Conservation (phyloP, 2,113 vertebrate species). For the Callithrix jacchus region DNA sequence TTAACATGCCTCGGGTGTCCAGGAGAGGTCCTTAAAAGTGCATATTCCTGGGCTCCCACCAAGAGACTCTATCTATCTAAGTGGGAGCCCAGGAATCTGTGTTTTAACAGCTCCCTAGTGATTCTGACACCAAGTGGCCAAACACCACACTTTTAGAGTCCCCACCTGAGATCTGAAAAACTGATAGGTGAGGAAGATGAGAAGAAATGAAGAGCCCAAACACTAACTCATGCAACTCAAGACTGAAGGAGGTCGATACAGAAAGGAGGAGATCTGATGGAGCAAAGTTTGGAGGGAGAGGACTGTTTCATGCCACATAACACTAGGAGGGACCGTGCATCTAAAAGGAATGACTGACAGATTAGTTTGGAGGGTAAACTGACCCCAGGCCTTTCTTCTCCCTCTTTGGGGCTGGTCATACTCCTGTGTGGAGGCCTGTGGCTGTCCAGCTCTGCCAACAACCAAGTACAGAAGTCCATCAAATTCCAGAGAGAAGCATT, state of each 20-base stretch:
- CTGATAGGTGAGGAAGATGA: not conserved
- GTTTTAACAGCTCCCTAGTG: not conserved
- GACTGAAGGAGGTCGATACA: not conserved
- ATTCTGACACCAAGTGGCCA: not conserved
- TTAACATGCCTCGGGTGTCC: not conserved
- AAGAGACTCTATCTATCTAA: not conserved
- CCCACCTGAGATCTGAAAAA: not conserved
- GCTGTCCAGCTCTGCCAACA: not conserved
- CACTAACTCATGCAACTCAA: not conserved
- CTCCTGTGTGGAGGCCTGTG: not conserved
- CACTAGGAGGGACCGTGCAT: not conserved
- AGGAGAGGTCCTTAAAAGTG: not conserved
- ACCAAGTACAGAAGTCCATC: not conserved
- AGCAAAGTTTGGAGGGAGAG: not conserved
- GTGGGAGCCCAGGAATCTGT: not conserved
- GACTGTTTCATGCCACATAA: not conserved
- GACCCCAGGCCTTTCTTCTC: not conserved
- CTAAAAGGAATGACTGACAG: not conserved
- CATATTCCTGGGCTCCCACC: not conserved
- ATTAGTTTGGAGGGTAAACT: not conserved
- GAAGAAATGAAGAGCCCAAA: not conserved
- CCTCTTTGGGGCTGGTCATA: not conserved
- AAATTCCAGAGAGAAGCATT: not conserved
- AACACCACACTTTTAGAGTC: not conserved
- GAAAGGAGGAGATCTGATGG: not conserved